Evolutionary conservation across 2,797 vertebrate species (phyloP).

Genomic region (Leucoraja ocellata): DNA sequence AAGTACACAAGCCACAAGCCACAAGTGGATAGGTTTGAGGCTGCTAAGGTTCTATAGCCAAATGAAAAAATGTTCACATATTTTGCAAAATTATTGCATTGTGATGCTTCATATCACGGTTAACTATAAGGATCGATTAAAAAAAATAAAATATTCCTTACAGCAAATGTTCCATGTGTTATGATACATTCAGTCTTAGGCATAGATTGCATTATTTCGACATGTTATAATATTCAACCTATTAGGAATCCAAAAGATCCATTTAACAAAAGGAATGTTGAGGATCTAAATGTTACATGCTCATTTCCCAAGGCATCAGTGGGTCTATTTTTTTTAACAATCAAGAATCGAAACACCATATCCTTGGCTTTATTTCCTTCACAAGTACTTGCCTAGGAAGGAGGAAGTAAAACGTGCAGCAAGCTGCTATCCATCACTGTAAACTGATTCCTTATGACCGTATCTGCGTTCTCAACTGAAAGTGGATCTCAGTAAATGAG

Average conservation of each 20-base stretch:
- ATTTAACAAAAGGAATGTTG: neutral
- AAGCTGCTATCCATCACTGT: neutral
- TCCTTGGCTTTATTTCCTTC: neutral
- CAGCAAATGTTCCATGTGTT: neutral
- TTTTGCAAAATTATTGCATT: neutral
- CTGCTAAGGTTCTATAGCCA: too few relatives aligned
- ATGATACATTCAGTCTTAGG: neutral
- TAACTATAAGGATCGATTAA: neutral
- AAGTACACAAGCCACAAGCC: too few relatives aligned
- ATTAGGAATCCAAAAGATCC: neutral
- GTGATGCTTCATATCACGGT: neutral
- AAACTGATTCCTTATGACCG: neutral
- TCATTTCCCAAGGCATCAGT: neutral
- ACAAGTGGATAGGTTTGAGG: too few relatives aligned
- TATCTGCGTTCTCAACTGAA: neutral
- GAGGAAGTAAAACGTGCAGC: neutral
- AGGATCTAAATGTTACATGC: neutral
- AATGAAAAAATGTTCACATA: neutral
- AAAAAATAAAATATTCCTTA: neutral
- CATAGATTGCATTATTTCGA: too few relatives aligned
- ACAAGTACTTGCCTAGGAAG: neutral
- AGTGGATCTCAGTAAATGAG: neutral
- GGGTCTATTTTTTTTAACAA: neutral
- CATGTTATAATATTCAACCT: neutral
- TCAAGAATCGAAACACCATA: neutral